Base-by-base conservation (phyloP, 2,888 invertebrate genomes). In the Tachystola acroxantha region DNA sequence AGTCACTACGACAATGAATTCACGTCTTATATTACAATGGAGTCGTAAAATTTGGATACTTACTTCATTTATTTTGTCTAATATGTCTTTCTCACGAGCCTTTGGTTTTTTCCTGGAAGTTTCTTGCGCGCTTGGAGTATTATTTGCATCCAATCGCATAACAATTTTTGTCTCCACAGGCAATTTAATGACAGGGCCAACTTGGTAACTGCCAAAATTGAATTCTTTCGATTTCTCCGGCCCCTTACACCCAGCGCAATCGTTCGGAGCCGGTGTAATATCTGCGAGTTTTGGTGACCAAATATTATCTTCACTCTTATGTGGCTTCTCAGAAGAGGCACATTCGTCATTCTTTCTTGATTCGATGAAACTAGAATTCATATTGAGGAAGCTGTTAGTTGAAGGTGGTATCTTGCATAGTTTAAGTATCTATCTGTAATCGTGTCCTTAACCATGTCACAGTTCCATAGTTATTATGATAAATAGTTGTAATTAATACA, bases 151-250 rank as follows among this genome's bases (percentile, higher is more conserved):
- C 28, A 68, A 7, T 25, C 65, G 64, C 82, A 84, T 74, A 7
- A 82, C 57, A 20, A 73, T 42, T 48, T 70, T 71, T 1, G 68
- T 52, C 27, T 73, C 68, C 6, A 57, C 41, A 2, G 84, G 84
- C 41, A 84, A 46, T 40, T 66, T 74, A 5, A 81, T 50, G 5
- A 81, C 71, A 0, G 80, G 78, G 0, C 76, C 78, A 9, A 34
- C 48, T 19, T 56, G 43, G 22, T 46, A 48, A 1, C 50, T 49
- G 30, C 58, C 58, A 28, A 48, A 34, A 20, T 10, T 16, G 9
- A n/a, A 24, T 9, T 1, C 10, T 11, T 7, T 24, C n/a, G n/a
- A n/a, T n/a, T n/a, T 24, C 3, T 24, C n/a, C 24, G n/a, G n/a
- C n/a, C n/a, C n/a, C n/a, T 10, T 30, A 10, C 7, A 16, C 9